A percentile compares a stretch with the other conserved stretches of the same genome.
phyloP scores from a whole-genome alignment of 2,888 invertebrate species.

The Nineta flava region DNA sequence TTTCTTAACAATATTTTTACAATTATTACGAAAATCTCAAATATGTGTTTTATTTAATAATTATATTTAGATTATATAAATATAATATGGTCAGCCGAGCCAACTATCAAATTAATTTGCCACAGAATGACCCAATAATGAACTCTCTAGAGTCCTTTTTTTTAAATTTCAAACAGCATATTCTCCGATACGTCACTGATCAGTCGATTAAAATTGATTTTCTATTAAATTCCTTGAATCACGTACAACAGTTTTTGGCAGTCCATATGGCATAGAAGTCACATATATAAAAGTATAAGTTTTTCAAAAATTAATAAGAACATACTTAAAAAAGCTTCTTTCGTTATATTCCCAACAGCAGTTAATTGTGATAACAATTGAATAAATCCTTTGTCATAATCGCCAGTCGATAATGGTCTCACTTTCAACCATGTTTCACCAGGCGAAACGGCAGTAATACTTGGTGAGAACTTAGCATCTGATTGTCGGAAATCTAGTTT shows the following conservation, averaged over 20 bases:
- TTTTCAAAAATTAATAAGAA: slow-evolving; percentile 10
- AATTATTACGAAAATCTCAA: no score
- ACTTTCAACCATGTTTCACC: slow-evolving; percentile 62
- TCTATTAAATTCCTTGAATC: not conserved
- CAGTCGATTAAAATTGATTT: no score
- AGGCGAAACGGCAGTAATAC: slow-evolving; percentile 50
- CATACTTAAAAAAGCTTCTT: slow-evolving; percentile 69
- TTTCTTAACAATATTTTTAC: no score
- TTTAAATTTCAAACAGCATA: no score
- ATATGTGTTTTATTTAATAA: no score
- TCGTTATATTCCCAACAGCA: slow-evolving; percentile 61
- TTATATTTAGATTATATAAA: no score
- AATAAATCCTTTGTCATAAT: slow-evolving; percentile 73
- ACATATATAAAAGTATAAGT: not conserved
- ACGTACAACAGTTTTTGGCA: slow-evolving; percentile 1
- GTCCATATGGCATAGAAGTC: no score
- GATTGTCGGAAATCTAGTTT: slow-evolving; percentile 48
- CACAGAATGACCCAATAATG: no score
- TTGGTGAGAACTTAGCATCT: slow-evolving; percentile 47
- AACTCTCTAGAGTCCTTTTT: no score
- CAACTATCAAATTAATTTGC: no score
- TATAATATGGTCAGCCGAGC: no score
- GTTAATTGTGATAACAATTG: slow-evolving; percentile 71
- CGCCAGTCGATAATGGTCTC: slow-evolving; percentile 60
- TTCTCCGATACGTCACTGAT: no score